A percentile compares a stretch with the other conserved stretches of the same genome.
phyloP scores from a whole-genome alignment of 2,888 invertebrate species.

The Acanthosepion esculentum region DNA sequence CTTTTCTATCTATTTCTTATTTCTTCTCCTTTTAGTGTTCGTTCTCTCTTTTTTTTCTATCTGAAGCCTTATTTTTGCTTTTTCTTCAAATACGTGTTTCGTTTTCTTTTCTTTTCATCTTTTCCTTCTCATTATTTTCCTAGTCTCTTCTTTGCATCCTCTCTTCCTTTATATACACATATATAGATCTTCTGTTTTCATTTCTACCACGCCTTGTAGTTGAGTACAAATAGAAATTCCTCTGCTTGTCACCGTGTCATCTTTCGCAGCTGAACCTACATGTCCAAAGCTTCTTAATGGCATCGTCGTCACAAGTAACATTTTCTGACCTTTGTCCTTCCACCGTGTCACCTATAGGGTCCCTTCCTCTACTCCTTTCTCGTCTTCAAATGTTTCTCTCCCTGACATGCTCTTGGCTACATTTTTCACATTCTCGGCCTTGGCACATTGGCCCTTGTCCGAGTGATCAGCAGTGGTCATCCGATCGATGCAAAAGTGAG shows the following conservation, averaged over 20 bases:
- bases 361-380: accelerated
- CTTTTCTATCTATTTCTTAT: too few species aligned
- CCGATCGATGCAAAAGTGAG: not conserved
- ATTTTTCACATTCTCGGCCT: not conserved
- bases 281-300: not conserved
- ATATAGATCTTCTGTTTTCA: not conserved
- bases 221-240: not conserved
- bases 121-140: too few species aligned
- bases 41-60: too few species aligned
- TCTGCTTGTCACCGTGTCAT: not conserved
- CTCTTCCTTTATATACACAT: not conserved
- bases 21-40: too few species aligned
- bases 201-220: not conserved
- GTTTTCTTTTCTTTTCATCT: too few species aligned
- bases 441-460: not conserved
- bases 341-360: not conserved
- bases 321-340: not conserved
- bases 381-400: not conserved
- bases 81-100: too few species aligned
- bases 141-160: too few species aligned
- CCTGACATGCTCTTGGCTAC: not conserved
- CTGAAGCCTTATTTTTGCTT: too few species aligned
- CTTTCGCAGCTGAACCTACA: not conserved
- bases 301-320: not conserved
- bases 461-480: not conserved